Evolutionary conservation across 2,113 vertebrate genomes (phyloP).

Genomic region (Hypomesus transpacificus): DNA sequence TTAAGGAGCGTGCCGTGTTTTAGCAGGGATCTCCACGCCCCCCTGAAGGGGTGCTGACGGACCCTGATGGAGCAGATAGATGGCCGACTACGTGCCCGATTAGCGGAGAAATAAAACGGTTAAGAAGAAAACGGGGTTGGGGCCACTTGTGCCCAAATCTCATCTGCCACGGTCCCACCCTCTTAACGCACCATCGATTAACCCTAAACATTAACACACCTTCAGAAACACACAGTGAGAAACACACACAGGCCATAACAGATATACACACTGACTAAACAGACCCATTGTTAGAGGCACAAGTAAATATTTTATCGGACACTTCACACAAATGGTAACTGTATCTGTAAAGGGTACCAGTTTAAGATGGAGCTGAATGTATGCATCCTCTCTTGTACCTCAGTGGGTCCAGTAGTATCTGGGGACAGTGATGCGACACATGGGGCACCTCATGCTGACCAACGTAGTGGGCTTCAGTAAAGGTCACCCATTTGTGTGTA

Average conservation of each 20-base stretch:
- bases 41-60: slow-evolving; percentile 3
- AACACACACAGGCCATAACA: not conserved
- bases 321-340: too few species aligned
- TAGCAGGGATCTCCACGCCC: slow-evolving; percentile 78
- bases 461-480: too few species aligned
- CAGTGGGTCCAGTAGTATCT: too few species aligned
- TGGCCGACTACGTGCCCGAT: slow-evolving; percentile 75
- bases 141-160: slow-evolving; percentile 52
- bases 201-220: not conserved
- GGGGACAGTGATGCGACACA: too few species aligned
- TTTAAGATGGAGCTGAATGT: too few species aligned
- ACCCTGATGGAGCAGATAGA: slow-evolving; percentile 68
- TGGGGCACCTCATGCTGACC: too few species aligned
- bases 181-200: slow-evolving; percentile 27
- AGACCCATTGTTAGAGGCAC: too few species aligned
- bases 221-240: not conserved
- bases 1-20: slow-evolving; percentile 77
- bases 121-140: slow-evolving; percentile 10
- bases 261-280: too few species aligned
- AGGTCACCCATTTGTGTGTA: not conserved
- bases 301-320: too few species aligned
- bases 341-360: too few species aligned
- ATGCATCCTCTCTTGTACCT: too few species aligned
- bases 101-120: slow-evolving; percentile 76
- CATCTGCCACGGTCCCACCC: slow-evolving; percentile 38